These are phyloP conservation scores for Tetanocera ferruginea DNA, from an alignment of 2,888 invertebrate species.

Conservation along the genomic window DNA sequence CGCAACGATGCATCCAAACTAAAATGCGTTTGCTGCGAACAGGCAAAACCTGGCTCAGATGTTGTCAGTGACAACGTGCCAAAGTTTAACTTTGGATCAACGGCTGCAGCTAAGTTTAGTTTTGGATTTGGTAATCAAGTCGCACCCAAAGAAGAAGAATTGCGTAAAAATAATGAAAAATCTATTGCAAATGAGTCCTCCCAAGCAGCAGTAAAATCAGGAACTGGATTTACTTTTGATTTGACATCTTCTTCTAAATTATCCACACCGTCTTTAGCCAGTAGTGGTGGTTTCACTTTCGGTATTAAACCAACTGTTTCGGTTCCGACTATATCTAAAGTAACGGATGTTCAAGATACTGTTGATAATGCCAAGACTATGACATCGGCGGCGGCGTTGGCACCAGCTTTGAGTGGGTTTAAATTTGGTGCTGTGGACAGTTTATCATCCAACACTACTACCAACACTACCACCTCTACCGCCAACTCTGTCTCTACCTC, in stretches of 20 bases:
- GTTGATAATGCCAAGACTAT: slow-evolving; percentile 25
- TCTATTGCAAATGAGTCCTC: slow-evolving; percentile 34
- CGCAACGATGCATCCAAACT: slow-evolving; percentile 71
- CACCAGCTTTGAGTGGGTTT: slow-evolving; percentile 45
- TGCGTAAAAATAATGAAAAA: slow-evolving; percentile 41
- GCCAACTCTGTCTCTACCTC: slow-evolving; percentile 35
- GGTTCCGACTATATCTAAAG: not conserved
- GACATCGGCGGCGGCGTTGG: slow-evolving; percentile 7
- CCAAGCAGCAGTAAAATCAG: not conserved
- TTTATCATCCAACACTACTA: slow-evolving; percentile 26
- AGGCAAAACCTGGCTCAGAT: slow-evolving; percentile 70
- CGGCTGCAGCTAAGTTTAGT: slow-evolving; percentile 59
- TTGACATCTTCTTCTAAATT: not conserved
- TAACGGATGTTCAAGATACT: slow-evolving; percentile 2
- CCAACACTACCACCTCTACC: slow-evolving; percentile 31
- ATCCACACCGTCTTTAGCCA: not conserved
- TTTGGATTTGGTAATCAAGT: slow-evolving; percentile 62
- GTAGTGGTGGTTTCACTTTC: slow-evolving; percentile 42
- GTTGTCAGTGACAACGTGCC: slow-evolving; percentile 49
- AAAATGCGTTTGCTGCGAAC: slow-evolving; percentile 75
- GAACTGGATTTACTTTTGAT: slow-evolving; percentile 45
- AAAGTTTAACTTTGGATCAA: slow-evolving; percentile 62
- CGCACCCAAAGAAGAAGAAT: slow-evolving; percentile 53
- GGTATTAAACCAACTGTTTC: slow-evolving; percentile 46
- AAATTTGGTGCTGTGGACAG: slow-evolving; percentile 45